Conservation (phyloP, 2,797 vertebrate genomes). For the Miichthys miiuy region DNA sequence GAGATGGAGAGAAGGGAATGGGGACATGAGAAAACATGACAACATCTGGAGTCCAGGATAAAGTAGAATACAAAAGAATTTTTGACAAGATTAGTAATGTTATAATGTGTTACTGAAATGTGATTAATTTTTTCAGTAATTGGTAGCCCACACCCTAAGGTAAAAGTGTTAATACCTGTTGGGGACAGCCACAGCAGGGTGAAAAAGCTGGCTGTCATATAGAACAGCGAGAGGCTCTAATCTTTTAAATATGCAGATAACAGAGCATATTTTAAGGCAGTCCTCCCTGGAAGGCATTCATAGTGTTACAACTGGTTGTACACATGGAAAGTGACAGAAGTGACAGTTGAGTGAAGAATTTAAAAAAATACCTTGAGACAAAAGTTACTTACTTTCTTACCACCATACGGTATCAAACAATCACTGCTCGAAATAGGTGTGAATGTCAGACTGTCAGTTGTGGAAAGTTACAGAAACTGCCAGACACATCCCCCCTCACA, state of each 20-base stretch:
- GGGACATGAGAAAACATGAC: not conserved
- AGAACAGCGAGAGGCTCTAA: not conserved
- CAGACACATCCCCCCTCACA: not conserved
- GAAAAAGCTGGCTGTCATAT: not conserved
- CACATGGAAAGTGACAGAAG: not conserved
- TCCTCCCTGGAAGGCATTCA: not conserved
- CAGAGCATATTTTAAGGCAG: not conserved
- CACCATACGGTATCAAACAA: not conserved
- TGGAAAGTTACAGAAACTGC: not conserved
- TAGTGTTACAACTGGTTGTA: not conserved
- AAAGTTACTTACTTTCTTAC: not conserved
- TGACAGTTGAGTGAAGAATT: not conserved
- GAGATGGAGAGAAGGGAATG: slow-evolving; percentile 20
- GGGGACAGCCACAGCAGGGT: no score
- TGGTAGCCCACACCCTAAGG: not conserved
- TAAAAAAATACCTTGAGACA: not conserved
- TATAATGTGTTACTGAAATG: not conserved
- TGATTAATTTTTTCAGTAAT: not conserved
- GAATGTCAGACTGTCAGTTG: not conserved
- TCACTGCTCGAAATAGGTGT: not conserved
- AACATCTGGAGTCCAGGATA: slow-evolving; percentile 34
- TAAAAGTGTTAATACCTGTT: not conserved
- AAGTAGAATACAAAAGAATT: not conserved
- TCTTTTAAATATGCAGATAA: not conserved
- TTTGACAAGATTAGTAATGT: not conserved